phyloP scores from a whole-genome alignment of 2,797 vertebrate genomes.

The Enteromius trimaculatus region DNA sequence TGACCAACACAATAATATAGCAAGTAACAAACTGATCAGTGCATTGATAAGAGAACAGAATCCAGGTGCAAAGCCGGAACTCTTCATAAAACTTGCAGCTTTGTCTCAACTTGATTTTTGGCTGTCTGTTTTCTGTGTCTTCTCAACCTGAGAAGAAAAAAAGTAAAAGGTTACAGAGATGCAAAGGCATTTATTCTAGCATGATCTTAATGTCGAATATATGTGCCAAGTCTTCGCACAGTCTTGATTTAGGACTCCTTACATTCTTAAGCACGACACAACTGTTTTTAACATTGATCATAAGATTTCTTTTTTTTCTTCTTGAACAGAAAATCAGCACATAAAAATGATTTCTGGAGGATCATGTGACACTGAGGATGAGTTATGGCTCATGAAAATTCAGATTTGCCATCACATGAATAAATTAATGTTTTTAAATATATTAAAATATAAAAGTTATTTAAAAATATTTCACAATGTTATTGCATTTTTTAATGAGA shows the following conservation, averaged over 20 bases:
- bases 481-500: neutral
- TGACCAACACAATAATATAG: neutral
- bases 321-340: neutral
- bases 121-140: conserved; percentile 22
- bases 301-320: neutral
- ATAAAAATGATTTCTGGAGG: neutral
- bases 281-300: neutral
- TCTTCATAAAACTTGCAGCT: neutral
- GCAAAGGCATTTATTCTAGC: neutral
- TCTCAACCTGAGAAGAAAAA: conserved; percentile 18
- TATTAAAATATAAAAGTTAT: neutral
- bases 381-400: neutral
- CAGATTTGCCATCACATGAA: neutral
- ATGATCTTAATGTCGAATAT: neutral
- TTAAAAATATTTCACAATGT: neutral
- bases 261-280: neutral
- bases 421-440: neutral
- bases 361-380: neutral
- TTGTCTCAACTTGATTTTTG: conserved; percentile 34
- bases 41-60: conserved; percentile 3
- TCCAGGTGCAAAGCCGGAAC: neutral
- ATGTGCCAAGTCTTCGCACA: neutral
- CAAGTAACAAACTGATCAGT: neutral
- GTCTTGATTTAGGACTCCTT: neutral
- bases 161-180: neutral